These are phyloP conservation scores for Caerostris darwini DNA, from an alignment of 1,140 invertebrate species.

Conservation along the genomic window DNA sequence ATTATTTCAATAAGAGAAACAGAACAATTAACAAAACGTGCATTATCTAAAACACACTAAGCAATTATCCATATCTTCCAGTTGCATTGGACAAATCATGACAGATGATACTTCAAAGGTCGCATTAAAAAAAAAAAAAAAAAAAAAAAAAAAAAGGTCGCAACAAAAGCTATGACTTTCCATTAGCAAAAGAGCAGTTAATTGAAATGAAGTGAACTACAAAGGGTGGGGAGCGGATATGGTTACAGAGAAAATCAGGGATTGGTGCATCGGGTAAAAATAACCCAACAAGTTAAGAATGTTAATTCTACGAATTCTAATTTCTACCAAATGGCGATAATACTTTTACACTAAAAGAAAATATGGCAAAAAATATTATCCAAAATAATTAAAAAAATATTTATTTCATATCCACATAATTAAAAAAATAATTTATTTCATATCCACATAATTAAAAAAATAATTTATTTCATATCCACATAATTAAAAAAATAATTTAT, in stretches of 20 bases:
- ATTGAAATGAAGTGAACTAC: neutral
- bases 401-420: too few species aligned
- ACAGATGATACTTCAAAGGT: slow-evolving; percentile 12
- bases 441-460: too few species aligned
- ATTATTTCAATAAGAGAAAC: neutral
- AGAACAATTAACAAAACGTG: neutral
- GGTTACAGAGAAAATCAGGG: neutral
- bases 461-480: too few species aligned
- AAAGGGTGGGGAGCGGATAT: slow-evolving; percentile 15
- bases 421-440: too few species aligned
- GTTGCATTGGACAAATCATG: neutral
- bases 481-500: too few species aligned
- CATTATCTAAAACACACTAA: neutral
- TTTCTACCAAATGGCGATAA: too few species aligned
- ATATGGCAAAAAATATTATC: too few species aligned
- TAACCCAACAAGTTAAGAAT: neutral
- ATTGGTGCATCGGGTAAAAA: neutral
- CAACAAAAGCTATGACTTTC: neutral
- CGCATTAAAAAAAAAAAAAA: neutral
- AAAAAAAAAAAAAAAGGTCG: neutral
- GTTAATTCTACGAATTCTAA: too few species aligned
- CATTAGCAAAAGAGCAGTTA: neutral
- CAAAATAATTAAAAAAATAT: too few species aligned
- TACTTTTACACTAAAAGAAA: too few species aligned
- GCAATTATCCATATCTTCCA: neutral